Conservation (phyloP, 2,888 invertebrate species). For the Rhamnusium bicolor region DNA sequence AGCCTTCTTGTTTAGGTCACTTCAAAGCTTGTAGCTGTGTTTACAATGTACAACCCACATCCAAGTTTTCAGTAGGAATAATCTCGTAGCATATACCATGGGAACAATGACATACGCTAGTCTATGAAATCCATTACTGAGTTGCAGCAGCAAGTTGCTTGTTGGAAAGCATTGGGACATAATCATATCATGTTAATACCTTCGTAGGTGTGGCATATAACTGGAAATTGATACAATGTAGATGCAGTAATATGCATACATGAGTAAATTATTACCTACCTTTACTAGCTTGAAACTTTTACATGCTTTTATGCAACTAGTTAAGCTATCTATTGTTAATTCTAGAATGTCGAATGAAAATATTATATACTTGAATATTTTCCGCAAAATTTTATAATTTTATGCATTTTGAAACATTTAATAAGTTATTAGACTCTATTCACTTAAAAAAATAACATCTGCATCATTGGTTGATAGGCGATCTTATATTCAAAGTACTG, state of each 20-base stretch:
- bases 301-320: no score
- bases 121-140: conserved; percentile 15
- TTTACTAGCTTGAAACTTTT: no score
- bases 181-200: conserved; percentile 15
- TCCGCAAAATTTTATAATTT: no score
- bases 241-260: not conserved
- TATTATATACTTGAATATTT: no score
- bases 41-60: not conserved
- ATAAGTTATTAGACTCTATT: no score
- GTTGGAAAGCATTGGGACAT: conserved; percentile 10
- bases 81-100: conserved; percentile 9
- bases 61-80: conserved; percentile 13
- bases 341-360: no score
- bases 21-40: conserved; percentile 19
- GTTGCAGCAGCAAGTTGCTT: conserved; percentile 21
- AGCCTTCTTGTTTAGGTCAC: conserved; percentile 13
- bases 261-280: not conserved
- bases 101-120: conserved; percentile 15
- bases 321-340: no score
- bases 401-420: no score
- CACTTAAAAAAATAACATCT: no score
- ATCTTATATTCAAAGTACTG: no score
- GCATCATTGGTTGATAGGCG: no score
- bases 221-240: conserved; percentile 14
- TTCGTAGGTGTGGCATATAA: conserved; percentile 2